Base-by-base conservation (phyloP, 2,113 vertebrate species). In the Hipposideros armiger region DNA sequence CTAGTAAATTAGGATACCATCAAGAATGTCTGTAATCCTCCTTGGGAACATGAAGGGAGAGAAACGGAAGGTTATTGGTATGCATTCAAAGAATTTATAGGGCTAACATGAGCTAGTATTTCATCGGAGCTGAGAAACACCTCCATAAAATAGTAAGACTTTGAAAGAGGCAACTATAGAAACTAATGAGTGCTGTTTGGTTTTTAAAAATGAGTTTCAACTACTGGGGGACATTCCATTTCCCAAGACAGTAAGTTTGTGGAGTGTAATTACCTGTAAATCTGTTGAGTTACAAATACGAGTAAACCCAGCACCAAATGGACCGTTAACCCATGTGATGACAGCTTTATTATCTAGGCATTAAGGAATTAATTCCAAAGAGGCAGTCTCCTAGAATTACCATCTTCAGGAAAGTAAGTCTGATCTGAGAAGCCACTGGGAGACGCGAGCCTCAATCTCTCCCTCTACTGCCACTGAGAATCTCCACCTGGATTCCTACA, bases 181-280 rank as follows among this genome's bases (percentile, higher is more conserved):
- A 76, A 95, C 78, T 52, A 67, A 91, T 16, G 20, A 52, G 11
- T 40, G 8, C 42, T 66, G 17, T 11, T 72, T 54, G 52, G 20
- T 66, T 60, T 73, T 70, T 58, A 76, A 1, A 30, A 96, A 74
- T 74, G 92, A 89, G 54, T 87, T 87, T 86, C 64, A 96, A 42
- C 70, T 91, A 66, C 64, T 30, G 5, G 15, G 74, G 74, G 87
- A 84, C 66, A 80, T 96, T 80, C 45, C 40, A 58, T 67, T 94
- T 94, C 91, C 85, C 50, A 70, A 91, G 89, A 95, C 47, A 85
- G 7, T 73, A 91, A 83, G 94, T 89, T 69, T 66, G 13, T 54
- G 17, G 67, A 78, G 42, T 77, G 26, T 77, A 96, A 96, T 92
- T 92, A 87, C 88, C 73, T 91, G 15, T 40, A 93, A 96, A 85